Evolutionary conservation across 2,797 vertebrate genomes (phyloP), one percentile per base, ranked within the genome.

Genomic region (Gymnoscopelus braueri): DNA sequence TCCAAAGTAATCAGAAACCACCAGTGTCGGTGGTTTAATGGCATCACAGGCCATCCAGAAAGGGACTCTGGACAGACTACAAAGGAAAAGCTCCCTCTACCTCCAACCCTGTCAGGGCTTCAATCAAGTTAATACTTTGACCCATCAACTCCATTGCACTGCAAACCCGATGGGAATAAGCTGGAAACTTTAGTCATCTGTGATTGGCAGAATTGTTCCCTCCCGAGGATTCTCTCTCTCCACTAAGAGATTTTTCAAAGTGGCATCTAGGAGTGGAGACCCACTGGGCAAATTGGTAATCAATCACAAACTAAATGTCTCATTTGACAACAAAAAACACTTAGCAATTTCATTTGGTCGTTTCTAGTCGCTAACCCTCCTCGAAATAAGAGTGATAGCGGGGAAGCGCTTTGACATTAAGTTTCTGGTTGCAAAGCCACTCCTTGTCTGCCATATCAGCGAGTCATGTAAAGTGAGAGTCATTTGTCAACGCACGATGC

Each of bases 41-140:
- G 68, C 52, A 74, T 78, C 47, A 74, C 71, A 70, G 74, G 70
- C 32, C 64, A 49, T 55, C 59, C 35, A 78, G 69, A 70, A 39
- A 67, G 35, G 19, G 70, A 78, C 15, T 14, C n/a, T 72, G 79
- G 78, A 77, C 48, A 50, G 57, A 54, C 65, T 80, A 76, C 68
- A 76, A 75, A 29, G 19, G 62, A 74, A 74, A 74, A n/a, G 23
- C 10, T 13, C 5, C 49, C n/a, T 7, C 23, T 57, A 48, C 23
- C 49, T 50, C 55, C 15, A 9, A 9, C 8, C 24, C 5, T 50
- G 11, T 44, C 19, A 44, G 7, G 60, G 71, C 54, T 62, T 78
- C 71, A 66, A 77, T 85, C 73, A 79, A 72, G 73, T 83, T 83
- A 85, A 85, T 87, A 76, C 81, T 73, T 58, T 53, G 52, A 62